Evolutionary conservation across 2,113 vertebrate genomes (phyloP), one percentile per base, ranked within the genome.

Genomic region (Emydocephalus ijimae): DNA sequence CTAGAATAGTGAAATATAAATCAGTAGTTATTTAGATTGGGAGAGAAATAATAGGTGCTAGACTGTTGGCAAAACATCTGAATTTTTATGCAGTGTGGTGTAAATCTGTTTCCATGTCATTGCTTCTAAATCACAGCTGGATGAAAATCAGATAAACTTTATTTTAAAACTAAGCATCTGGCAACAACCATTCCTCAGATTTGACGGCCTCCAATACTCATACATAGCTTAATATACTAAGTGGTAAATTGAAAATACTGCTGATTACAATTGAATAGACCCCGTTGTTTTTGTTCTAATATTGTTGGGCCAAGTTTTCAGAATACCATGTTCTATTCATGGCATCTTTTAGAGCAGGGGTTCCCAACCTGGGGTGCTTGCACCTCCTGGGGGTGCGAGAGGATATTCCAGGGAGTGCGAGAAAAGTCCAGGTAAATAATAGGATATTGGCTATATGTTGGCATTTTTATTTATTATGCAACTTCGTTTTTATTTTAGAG

Each of bases 251-350:
- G 11, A 11, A 45, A 43, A 92, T 1, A 23, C 85, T 88, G 21
- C 91, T 90, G 64, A 0, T 0, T 52, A 87, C 26, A 52, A 52
- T 29, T 87, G 43, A 87, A 87, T 50, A 93, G 56, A 88, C 56
- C 26, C 59, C 90, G 74, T 26, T 94, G 64, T 92, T 91, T 26
- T 0, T 69, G 48, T 90, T 45, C 54, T 91, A 90, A 50, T 56
- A 1, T 0, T 88, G n/a, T 2, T 18, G 29, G 34, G 14, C 29
- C 56, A 5, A 23, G 7, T 93, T 95, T 1, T 52, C 29, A 14
- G 92, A 93, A 61, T 90, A 94, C 59, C 89, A 89, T 11, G 88
- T 55, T 23, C n/a, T 88, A 74, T 15, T 91, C 61, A 1, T 43
- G 21, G 85, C 34, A 81, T 81, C 12, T 81, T 81, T 39, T 34